phyloP scores from a whole-genome alignment of 37 sponge, comb jelly and placozoan genomes.

The Oopsacas minuta region DNA sequence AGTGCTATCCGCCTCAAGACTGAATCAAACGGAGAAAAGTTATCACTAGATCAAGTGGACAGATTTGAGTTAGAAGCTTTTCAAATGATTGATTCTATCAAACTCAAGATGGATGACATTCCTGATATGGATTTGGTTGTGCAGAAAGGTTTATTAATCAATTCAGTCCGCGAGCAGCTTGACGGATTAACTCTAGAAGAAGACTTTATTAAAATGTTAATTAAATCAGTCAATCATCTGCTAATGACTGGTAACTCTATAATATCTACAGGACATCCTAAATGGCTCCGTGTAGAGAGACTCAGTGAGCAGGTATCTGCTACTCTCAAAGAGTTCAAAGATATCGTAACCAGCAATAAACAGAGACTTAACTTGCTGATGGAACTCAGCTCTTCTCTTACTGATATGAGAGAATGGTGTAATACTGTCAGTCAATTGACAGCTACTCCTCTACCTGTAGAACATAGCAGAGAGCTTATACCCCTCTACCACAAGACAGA shows the following conservation, averaged over 20 bases:
- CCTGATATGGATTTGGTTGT: background rate
- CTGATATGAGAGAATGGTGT: background rate
- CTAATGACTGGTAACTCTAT: constrained; percentile 7
- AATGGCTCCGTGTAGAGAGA: background rate
- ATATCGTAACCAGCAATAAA: background rate
- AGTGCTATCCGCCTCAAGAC: background rate
- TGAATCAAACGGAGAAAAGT: background rate
- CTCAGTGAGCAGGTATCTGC: background rate
- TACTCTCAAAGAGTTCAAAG: background rate
- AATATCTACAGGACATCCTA: background rate
- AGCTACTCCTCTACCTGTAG: background rate
- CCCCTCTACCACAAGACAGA: constrained; percentile 18
- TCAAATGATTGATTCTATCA: constrained; percentile 1
- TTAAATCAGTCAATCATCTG: background rate
- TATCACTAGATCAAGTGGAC: background rate
- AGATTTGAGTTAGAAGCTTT: background rate
- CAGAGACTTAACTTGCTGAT: background rate
- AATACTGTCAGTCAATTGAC: background rate
- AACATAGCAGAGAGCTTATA: background rate
- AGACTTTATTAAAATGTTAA: background rate
- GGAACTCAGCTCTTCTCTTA: background rate
- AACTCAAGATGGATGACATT: background rate
- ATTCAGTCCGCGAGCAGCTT: background rate
- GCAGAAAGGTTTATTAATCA: background rate
- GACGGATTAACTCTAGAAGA: background rate